phyloP scores from a whole-genome alignment of 2,888 invertebrate genomes.

The Dromius quadrimaculatus region DNA sequence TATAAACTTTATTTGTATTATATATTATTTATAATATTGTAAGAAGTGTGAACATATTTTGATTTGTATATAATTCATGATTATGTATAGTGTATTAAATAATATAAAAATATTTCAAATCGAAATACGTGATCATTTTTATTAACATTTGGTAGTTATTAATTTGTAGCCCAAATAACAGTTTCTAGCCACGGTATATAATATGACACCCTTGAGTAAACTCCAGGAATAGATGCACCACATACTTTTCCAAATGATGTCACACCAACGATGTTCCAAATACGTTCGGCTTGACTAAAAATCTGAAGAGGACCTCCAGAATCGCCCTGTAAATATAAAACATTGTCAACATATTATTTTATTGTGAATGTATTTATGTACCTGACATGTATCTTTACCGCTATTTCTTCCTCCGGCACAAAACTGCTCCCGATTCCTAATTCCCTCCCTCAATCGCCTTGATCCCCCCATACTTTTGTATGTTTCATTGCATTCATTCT shows the following conservation, averaged over 20 bases:
- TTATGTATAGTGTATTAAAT: slow-evolving; percentile 49
- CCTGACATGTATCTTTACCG: slow-evolving; percentile 57
- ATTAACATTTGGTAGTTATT: slow-evolving; percentile 12
- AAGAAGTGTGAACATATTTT: slow-evolving; percentile 47
- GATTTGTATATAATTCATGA: slow-evolving; percentile 46
- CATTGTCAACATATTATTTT: slow-evolving; percentile 3
- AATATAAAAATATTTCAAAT: too few species aligned
- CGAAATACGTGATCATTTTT: background rate
- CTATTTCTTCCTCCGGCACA: slow-evolving; percentile 57
- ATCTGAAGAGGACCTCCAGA: slow-evolving; percentile 40
- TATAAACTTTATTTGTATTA: slow-evolving; percentile 45
- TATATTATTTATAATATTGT: slow-evolving; percentile 41
- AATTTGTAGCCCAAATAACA: slow-evolving; percentile 64
- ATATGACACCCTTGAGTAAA: slow-evolving; percentile 65
- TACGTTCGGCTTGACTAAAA: slow-evolving; percentile 6
- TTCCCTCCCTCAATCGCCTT: slow-evolving; percentile 52
- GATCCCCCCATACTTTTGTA: slow-evolving; percentile 39
- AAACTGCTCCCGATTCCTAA: slow-evolving; percentile 56
- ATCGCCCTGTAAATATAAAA: slow-evolving; percentile 31
- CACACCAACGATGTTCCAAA: slow-evolving; percentile 32
- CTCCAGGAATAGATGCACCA: slow-evolving; percentile 64
- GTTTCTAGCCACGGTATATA: slow-evolving; percentile 67
- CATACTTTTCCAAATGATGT: slow-evolving; percentile 63
- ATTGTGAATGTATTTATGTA: background rate
- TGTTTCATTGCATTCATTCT: slow-evolving; percentile 52